These are phyloP conservation scores for Avahi laniger DNA, from an alignment of 2,797 vertebrate genomes.

Conservation along the genomic window DNA sequence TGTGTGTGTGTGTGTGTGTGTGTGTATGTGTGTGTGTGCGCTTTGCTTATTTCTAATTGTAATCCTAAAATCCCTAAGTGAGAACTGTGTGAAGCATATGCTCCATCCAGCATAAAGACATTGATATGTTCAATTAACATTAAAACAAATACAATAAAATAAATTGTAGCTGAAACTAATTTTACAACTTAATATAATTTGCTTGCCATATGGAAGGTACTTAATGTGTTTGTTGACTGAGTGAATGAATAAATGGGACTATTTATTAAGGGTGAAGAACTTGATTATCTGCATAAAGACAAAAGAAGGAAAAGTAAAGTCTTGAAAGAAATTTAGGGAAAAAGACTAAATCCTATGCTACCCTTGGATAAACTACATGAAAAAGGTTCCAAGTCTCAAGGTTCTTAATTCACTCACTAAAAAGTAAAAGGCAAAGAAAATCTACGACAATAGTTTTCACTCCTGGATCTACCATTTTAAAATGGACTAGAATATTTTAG, in stretches of 20 bases:
- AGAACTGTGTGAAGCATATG: neutral
- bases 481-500: neutral
- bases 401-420: neutral
- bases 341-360: neutral
- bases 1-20: neutral
- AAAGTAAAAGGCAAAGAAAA: neutral
- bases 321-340: neutral
- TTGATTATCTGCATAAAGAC: neutral
- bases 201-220: neutral
- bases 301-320: neutral
- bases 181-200: conserved; percentile 16
- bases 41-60: neutral
- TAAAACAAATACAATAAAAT: conserved; percentile 16
- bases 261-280: neutral
- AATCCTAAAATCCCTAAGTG: neutral
- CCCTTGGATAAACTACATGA: neutral
- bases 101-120: neutral
- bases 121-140: neutral
- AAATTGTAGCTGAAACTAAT: conserved; percentile 34
- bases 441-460: neutral
- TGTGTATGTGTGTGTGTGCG: neutral
- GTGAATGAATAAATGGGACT: neutral
- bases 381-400: neutral
- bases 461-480: neutral
- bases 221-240: neutral